Base-by-base conservation (phyloP, 2,113 vertebrate genomes). In the Psettodes erumei region DNA sequence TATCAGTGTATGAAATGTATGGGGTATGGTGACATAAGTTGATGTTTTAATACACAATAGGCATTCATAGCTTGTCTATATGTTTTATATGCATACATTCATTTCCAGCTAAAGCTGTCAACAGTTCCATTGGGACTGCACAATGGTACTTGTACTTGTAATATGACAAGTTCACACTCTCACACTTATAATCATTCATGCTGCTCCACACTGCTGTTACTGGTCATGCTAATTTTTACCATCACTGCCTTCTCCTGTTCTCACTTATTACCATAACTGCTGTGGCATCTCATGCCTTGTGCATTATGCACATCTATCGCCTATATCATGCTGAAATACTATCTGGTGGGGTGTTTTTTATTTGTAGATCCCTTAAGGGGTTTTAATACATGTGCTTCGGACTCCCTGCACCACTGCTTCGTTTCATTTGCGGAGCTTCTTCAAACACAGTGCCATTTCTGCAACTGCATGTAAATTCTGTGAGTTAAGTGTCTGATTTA, bases 161-260 rank as follows among this genome's bases (percentile, higher is more conserved):
- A 79, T 37, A 45, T 59, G 77, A 73, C 71, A 42, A 27, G 35
- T 77, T 84, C 77, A 60, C 80, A 67, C 77, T 72, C 33, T 68
- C 75, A 64, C 71, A 76, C 61, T 40, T 59, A 67, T 40, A 30
- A 58, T 79, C 60, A n/a, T 43, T 79, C 75, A 43, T 11, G 74
- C 77, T 48, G 68, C 38, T 80, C 42, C 55, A 69, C 64, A 5
- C 79, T 48, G 74, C 75, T 78, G 66, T 42, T 27, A 3, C 72
- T 28, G 68, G 50, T 51, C 60, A 8, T 30, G 4, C 33, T 54
- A 37, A 66, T 75, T 47, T 59, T 25, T 71, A 61, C 33, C 50
- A 8, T 45, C 42, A 19, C 25, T 51, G 45, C 51, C 28, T 47
- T 58, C 48, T 55, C 32, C 58, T 75, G 47, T 50, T 79, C 62